These are phyloP conservation scores for Caenorhabditis drosophilae DNA, from an alignment of 2,888 invertebrate genomes.

Conservation along the genomic window DNA sequence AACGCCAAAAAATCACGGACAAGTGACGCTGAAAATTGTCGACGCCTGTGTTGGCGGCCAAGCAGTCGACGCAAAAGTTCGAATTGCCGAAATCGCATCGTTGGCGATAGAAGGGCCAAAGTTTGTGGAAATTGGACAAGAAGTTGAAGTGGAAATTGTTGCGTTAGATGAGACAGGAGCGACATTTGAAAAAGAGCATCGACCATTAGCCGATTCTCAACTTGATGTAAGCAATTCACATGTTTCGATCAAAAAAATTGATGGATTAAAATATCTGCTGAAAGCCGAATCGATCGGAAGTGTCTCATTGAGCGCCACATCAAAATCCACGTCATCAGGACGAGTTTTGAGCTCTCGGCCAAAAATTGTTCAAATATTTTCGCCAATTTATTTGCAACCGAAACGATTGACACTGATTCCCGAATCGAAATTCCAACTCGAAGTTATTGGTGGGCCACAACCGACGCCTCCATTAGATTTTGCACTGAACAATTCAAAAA, in stretches of 20 bases:
- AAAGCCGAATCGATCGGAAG: conserved; percentile 36
- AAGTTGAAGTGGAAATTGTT: conserved; percentile 41
- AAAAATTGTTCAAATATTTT: conserved; percentile 50
- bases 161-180: conserved; percentile 55
- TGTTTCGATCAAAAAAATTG: conserved; percentile 20
- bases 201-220: conserved; percentile 34
- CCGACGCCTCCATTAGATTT: conserved; percentile 54
- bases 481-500: conserved; percentile 45
- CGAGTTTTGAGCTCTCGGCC: conserved; percentile 34
- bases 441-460: conserved; percentile 59
- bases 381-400: conserved; percentile 55
- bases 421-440: conserved; percentile 55
- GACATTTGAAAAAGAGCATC: conserved; percentile 43
- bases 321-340: conserved; percentile 39
- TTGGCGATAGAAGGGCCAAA: conserved; percentile 52
- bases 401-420: conserved; percentile 56
- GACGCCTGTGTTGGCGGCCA: conserved; percentile 54
- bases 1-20: conserved; percentile 44
- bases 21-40: conserved; percentile 36
- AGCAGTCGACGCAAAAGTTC: conserved; percentile 42
- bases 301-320: conserved; percentile 44
- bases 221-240: conserved; percentile 26
- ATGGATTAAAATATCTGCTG: conserved; percentile 39
- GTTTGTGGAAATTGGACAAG: conserved; percentile 48
- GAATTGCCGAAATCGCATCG: conserved; percentile 53